Base-by-base conservation (phyloP, 2,113 vertebrate genomes). In the Chlamydotis undulata region DNA sequence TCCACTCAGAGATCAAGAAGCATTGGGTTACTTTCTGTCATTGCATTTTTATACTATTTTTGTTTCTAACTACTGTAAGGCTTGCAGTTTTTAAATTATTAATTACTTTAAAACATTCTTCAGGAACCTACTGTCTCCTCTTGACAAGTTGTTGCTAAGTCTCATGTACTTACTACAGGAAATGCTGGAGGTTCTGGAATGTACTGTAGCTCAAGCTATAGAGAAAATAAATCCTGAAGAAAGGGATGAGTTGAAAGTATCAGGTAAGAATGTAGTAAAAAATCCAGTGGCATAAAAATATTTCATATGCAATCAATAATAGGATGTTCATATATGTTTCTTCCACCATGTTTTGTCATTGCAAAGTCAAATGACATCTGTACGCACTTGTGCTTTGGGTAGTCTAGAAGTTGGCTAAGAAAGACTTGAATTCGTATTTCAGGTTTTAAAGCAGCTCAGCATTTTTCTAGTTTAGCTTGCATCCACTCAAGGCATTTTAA, bases 241-340 rank as follows among this genome's bases (percentile, higher is more conserved):
- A 97, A 98, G 99, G 93, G 99, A 99, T 95, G 99, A 99, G 94
- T 97, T 99, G 94, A 99, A 99, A 96, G 99, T 99, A 78, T 99
- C 99, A 94, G 99, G 99, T 99, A 97, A 97, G 98, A 91, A 69
- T 1, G 1, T 6, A 53, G 24, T 53, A 2, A 90, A 79, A 80
- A 81, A 63, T 71, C 18, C 4, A 16, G 14, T 82, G 39, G 16
- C 18, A 47, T 47, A 22, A 39, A 65, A 69, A 55, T 25, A 9
- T 59, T 89, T 81, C 12, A 4, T 60, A 29, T 22, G 16, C 7
- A 77, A 31, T 90, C 29, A 41, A 64, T 52, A 73, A 64, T 17
- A 50, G 49, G 24, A 53, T 77, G 39, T 81, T 93, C 1, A 6
- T 70, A 10, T 11, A 18, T 37, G 7, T 10, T 64, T 29, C 76